Conservation (phyloP, 2,797 vertebrate species). For the Fistularia commersonii region DNA sequence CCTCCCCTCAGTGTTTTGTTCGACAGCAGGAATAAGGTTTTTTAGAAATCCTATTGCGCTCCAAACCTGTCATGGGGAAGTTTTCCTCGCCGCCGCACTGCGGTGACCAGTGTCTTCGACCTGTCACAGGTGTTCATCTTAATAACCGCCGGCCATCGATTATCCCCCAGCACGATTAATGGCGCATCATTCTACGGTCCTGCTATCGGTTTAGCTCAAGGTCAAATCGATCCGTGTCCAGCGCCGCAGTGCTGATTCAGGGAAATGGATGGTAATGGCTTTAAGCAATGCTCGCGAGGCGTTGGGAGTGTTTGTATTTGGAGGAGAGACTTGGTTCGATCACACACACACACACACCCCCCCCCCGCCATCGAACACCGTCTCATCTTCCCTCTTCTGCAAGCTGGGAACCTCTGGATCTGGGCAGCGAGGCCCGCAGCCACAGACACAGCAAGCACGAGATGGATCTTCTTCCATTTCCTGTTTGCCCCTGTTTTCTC, state of each 20-base stretch:
- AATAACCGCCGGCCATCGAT: constrained; percentile 46
- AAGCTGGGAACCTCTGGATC: constrained; percentile 16
- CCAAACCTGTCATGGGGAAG: not conserved
- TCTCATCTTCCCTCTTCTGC: constrained; percentile 14
- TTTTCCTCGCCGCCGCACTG: not conserved
- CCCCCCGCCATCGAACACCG: constrained; percentile 20
- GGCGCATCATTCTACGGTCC: constrained; percentile 23
- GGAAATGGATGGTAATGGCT: constrained; percentile 45
- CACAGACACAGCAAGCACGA: constrained; percentile 18
- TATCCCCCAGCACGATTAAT: constrained; percentile 48
- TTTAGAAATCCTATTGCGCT: too few relatives aligned
- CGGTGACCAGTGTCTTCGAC: constrained; percentile 7
- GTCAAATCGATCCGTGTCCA: constrained; percentile 49
- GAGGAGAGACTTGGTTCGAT: constrained; percentile 36
- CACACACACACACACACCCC: too few relatives aligned
- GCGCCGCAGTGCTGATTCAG: constrained; percentile 31
- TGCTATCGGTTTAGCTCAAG: constrained; percentile 38
- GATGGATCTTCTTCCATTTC: constrained; percentile 24
- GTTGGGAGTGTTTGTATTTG: constrained; percentile 43
- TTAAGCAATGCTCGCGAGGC: constrained; percentile 37
- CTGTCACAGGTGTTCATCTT: constrained; percentile 20
- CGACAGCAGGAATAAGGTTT: too few relatives aligned
- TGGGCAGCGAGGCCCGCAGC: not conserved
- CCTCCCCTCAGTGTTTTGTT: too few relatives aligned
- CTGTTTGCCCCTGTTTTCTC: constrained; percentile 16